Base-by-base conservation (phyloP, 1,140 invertebrate genomes). In the Leptoteleia sp. region DNA sequence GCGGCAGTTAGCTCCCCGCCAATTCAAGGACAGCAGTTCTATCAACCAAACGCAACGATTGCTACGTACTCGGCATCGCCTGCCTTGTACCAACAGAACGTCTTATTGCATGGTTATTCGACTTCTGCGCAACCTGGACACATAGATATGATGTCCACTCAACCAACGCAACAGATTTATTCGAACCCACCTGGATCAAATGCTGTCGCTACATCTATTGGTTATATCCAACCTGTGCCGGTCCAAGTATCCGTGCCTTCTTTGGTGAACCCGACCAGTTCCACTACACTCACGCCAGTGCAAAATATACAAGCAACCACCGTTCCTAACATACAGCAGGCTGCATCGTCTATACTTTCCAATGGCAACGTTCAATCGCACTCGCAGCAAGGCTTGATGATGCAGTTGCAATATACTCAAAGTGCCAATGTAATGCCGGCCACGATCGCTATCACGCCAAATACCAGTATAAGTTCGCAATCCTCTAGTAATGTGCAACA, bases 61-160 rank as follows among this genome's bases (percentile, higher is more conserved):
- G 16, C 79, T 1, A 68, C 84, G 4, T 87, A 85, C 11, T 77
- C 62, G 0, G 52, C n/a, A n/a, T n/a, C 73, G 9, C 42, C 83
- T 0, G 50, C 84, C 15, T 65, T 88, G 4, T 88, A 84, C 52
- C 86, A 87, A 9, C 86, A 85, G 40, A 86, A 84, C 47, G 82
- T 87, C n/a, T 47, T 90, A 13, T 89, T 91, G 62, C 91, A 91
- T 67, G 88, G 91, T 61, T 88, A 86, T 1, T 84, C 79, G 1
- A 83, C 87, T 5, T 76, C 80, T 1, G 84, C 81, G 65, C 80
- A 85, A 8, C 47, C 85, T 1, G 80, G 80, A 1, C 84, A 86
- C 19, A 81, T 88, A 0, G 88, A 89, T 12, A 86, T 88, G 33
- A 68, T 89, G 52, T 68, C 86, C 1, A 76, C 50, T 1, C 86